These are phyloP conservation scores for Fulica atra DNA, from an alignment of 2,113 vertebrate genomes.

Conservation along the genomic window DNA sequence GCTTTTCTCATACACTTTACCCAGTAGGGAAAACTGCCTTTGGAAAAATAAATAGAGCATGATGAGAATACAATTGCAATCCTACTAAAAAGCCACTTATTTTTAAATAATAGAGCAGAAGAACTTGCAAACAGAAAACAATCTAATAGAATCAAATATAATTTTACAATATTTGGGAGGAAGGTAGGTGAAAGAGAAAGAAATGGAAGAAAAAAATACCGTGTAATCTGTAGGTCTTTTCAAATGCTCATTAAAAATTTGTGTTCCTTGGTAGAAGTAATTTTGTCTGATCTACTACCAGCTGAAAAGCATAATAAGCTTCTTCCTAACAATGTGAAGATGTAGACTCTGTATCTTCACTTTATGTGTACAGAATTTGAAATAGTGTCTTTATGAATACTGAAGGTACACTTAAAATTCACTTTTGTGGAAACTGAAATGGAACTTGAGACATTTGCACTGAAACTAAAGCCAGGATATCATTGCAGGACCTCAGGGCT, in stretches of 20 bases:
- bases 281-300: background rate
- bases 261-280: background rate
- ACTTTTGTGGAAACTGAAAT: background rate
- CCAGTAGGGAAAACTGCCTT: background rate
- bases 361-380: background rate
- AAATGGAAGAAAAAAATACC: background rate
- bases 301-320: background rate
- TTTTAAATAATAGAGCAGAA: constrained; percentile 27
- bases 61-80: background rate
- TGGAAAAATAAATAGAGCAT: background rate
- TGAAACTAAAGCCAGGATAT: background rate
- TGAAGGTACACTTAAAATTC: background rate
- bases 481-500: rapidly evolving
- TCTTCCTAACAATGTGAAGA: background rate
- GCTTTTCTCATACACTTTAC: background rate
- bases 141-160: background rate
- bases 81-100: background rate
- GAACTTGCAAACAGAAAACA: background rate
- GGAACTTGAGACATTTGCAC: background rate
- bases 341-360: background rate
- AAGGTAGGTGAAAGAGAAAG: background rate
- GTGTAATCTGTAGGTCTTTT: background rate
- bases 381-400: background rate
- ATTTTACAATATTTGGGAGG: background rate
- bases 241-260: background rate